Evolutionary conservation across 2,888 invertebrate genomes (phyloP).

Genomic region (Zootermopsis nevadensis): DNA sequence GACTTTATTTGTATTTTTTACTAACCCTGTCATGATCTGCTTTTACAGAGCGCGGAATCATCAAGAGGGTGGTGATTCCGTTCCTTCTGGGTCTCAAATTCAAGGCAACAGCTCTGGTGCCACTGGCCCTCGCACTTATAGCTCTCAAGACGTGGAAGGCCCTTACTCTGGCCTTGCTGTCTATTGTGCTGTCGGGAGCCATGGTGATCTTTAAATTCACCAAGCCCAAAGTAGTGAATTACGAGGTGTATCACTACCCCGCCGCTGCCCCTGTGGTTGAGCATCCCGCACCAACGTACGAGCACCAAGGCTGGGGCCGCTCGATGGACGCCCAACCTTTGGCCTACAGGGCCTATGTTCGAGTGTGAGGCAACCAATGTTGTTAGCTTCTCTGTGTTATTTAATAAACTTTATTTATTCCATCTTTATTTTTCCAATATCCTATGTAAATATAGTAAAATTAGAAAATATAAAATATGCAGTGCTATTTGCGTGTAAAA

Average conservation of each 20-base stretch:
- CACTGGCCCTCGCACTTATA: constrained; percentile 82
- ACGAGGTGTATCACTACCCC: constrained; percentile 87
- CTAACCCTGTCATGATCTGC: too few relatives aligned
- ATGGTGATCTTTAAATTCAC: constrained; percentile 88
- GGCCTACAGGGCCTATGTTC: constrained; percentile 68
- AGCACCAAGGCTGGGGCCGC: constrained; percentile 69
- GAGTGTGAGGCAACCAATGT: neutral
- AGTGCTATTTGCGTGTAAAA: too few relatives aligned
- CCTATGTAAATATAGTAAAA: neutral
- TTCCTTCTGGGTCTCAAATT: constrained; percentile 88
- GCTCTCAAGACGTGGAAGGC: constrained; percentile 93
- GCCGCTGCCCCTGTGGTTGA: constrained; percentile 53
- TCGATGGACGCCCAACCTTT: constrained; percentile 70
- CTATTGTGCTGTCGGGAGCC: constrained; percentile 85
- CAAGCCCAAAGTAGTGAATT: constrained; percentile 82
- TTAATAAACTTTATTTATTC: constrained; percentile 31
- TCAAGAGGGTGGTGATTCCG: constrained; percentile 86
- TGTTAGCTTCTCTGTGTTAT: neutral
- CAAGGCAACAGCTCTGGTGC: constrained; percentile 86
- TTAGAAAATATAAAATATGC: too few relatives aligned
- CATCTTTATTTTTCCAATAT: neutral
- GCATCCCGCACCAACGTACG: constrained; percentile 50
- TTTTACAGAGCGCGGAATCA: constrained; percentile 80
- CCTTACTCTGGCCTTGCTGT: constrained; percentile 84
- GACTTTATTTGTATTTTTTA: too few relatives aligned